These are phyloP conservation scores for Corythoichthys haematopterus DNA, from an alignment of 2,113 vertebrate species.

Conservation along the genomic window DNA sequence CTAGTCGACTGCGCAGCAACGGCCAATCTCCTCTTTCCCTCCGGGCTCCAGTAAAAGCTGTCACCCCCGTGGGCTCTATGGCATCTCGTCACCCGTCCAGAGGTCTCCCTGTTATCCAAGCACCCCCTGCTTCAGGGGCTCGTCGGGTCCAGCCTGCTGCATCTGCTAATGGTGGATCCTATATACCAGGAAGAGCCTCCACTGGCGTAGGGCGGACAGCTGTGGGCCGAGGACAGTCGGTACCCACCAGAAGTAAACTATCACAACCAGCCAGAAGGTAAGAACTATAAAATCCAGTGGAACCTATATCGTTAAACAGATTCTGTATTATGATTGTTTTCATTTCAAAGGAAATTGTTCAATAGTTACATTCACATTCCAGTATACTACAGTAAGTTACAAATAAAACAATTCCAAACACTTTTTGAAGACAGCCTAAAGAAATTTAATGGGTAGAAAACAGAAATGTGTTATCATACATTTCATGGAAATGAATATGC, in stretches of 20 bases:
- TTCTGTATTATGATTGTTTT: neutral
- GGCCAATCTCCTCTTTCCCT: conserved; percentile 73
- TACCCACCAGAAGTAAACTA: conserved; percentile 71
- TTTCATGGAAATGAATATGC: too few relatives aligned
- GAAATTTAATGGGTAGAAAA: neutral
- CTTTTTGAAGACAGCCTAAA: neutral
- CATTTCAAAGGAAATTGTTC: neutral
- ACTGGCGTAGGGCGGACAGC: conserved; percentile 53
- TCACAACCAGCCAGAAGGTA: conserved; percentile 76
- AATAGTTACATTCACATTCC: neutral
- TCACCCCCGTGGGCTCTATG: conserved; percentile 66
- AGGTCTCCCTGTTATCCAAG: conserved; percentile 63
- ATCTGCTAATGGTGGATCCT: conserved; percentile 51
- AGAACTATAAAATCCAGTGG: conserved; percentile 5
- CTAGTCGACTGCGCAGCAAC: conserved; percentile 72
- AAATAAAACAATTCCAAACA: neutral
- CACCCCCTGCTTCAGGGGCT: conserved; percentile 22
- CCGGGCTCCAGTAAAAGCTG: conserved; percentile 75
- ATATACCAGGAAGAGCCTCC: conserved; percentile 48
- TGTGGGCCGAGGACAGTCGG: conserved; percentile 53
- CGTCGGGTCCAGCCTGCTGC: conserved; percentile 71
- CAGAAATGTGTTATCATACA: neutral
- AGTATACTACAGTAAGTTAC: neutral
- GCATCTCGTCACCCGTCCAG: conserved; percentile 70
- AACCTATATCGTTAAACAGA: neutral